Base-by-base conservation (phyloP, 1,140 invertebrate species). In the Spodoptera litura region DNA sequence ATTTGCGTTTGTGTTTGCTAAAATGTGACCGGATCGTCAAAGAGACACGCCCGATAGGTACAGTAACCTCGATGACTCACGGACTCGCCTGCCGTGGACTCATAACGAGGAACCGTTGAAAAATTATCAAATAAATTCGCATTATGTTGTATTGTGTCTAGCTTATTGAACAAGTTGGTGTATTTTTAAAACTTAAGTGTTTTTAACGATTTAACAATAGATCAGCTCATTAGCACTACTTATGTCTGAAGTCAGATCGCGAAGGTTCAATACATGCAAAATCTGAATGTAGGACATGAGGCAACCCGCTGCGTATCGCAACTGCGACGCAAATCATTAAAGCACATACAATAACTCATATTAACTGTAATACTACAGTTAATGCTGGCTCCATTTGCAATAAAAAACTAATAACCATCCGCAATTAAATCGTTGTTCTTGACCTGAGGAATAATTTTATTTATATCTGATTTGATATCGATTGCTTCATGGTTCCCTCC, bases 21-120 rank as follows among this genome's bases (percentile, higher is more conserved):
- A 81, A 79, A 78, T 76, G 75, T 78, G 76, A 76, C 44, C 75
- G 79, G 52, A 79, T 55, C 58, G 59, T 74, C 56, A 52, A 75
- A 77, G 74, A 81, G 77, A 68, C 78, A 75, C 64, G 81, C 66
- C 80, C 81, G 53, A 68, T 80, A 70, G 61, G 87, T 85, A 83
- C 84, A 80, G 76, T 83, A 86, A 89, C 87, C 88, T 81, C 85
- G 81, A 66, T 92, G 90, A 92, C 76, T 92, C 90, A 92, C 78
- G 44, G 64, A 82, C 81, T 71, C 83, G 83, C 80, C 70, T 15
- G 35, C 44, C 53, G 64, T 64, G 72, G 78, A 70, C 81, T 83
- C 86, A 85, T 88, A 89, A 87, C 85, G 83, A 83, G 83, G 87
- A 88, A 90, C 88, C 91, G 88, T 91, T 91, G 86, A 75, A 81